Conservation (phyloP, 2,113 vertebrate genomes). For the Psittacula cyanocephala region DNA sequence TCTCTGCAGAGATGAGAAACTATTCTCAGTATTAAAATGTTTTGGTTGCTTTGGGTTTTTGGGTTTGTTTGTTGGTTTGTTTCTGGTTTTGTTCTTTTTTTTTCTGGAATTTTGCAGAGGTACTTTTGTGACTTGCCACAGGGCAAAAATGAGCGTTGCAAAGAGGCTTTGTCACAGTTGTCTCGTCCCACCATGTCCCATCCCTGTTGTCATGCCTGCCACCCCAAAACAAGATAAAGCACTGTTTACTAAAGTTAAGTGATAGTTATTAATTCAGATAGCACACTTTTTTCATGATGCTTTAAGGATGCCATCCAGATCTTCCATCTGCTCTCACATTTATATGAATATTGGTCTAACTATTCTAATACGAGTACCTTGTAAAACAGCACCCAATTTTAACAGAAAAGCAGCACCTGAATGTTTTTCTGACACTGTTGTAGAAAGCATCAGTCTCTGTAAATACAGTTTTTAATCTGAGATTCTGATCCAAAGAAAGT, state of each 20-base stretch:
- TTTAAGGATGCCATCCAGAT: background rate
- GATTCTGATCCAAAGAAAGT: background rate
- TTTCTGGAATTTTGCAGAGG: background rate
- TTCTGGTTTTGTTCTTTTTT: background rate
- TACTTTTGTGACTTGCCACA: background rate
- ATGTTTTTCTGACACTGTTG: background rate
- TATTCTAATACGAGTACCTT: background rate
- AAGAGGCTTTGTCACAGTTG: background rate
- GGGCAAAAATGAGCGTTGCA: background rate
- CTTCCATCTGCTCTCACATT: background rate
- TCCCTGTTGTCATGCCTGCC: background rate
- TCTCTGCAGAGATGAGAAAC: background rate
- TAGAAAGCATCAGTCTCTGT: background rate
- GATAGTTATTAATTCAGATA: background rate
- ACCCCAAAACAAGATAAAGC: no score
- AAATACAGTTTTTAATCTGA: background rate
- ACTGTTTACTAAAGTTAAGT: background rate
- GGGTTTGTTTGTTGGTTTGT: background rate
- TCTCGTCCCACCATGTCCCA: background rate
- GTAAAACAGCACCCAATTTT: background rate
- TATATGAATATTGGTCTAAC: background rate
- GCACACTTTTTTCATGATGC: background rate
- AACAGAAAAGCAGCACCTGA: background rate
- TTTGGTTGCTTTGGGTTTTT: background rate
- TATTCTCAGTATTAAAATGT: background rate